phyloP scores from a whole-genome alignment of 2,113 vertebrate genomes.

The Cryptotis parvus region DNA sequence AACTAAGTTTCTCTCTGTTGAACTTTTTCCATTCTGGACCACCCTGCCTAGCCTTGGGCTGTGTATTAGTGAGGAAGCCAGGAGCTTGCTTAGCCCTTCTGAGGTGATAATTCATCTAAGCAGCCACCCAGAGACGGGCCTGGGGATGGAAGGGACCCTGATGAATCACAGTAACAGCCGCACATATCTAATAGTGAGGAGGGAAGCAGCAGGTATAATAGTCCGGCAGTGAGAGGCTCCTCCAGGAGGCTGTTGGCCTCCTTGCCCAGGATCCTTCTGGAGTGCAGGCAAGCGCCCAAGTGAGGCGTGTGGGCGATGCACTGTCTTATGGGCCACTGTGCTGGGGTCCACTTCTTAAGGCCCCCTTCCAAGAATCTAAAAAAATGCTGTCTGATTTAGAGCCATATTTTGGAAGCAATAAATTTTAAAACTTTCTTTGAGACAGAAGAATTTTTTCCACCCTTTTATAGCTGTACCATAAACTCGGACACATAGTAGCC shows the following conservation, averaged over 20 bases:
- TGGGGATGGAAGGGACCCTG: not conserved
- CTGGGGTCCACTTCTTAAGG: not conserved
- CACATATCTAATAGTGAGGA: not conserved
- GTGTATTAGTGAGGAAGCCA: not conserved
- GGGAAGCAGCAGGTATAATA: too few relatives aligned
- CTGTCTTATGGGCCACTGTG: not conserved
- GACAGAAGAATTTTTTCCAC: conserved; percentile 1
- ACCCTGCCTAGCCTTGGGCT: accelerated
- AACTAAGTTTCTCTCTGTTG: too few relatives aligned
- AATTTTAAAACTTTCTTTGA: conserved; percentile 8
- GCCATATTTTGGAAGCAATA: not conserved
- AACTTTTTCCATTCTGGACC: not conserved
- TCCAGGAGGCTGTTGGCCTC: too few relatives aligned
- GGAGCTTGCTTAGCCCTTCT: not conserved
- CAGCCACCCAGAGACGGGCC: accelerated
- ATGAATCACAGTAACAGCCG: not conserved
- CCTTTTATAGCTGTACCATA: too few relatives aligned
- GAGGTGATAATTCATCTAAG: not conserved
- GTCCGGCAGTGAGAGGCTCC: not conserved
- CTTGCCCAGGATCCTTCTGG: too few relatives aligned
- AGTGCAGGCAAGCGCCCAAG: not conserved
- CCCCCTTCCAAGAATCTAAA: not conserved
- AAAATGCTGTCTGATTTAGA: not conserved
- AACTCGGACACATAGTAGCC: too few relatives aligned
- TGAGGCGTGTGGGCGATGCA: accelerated